Conservation (phyloP, 2,113 vertebrate genomes). For the Australoheros scitulus region DNA sequence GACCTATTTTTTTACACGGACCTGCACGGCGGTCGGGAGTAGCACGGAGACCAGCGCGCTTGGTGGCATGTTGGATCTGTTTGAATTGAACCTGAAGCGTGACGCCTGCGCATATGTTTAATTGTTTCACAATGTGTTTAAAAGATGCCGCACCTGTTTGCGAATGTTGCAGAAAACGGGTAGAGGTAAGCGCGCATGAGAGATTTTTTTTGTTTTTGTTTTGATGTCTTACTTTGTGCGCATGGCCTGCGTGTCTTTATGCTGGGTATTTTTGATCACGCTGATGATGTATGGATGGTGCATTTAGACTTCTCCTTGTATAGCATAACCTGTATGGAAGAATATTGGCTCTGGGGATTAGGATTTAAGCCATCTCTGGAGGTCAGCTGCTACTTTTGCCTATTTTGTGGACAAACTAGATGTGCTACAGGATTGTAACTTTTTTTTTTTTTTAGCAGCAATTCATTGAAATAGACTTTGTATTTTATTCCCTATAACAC, state of each 20-base stretch:
- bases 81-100: conserved; percentile 25
- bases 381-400: neutral
- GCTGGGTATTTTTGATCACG: neutral
- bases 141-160: conserved; percentile 74
- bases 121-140: conserved; percentile 68
- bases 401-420: neutral
- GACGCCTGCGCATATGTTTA: neutral
- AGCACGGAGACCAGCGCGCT: conserved; percentile 20
- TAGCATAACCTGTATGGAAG: neutral
- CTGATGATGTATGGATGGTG: neutral
- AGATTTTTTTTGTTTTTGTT: neutral
- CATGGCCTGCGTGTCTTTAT: neutral
- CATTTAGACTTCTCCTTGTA: neutral
- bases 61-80: conserved; percentile 11
- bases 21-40: conserved; percentile 13
- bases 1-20: conserved; percentile 24
- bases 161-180: conserved; percentile 80
- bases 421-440: neutral
- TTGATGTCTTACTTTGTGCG: neutral
- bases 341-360: neutral
- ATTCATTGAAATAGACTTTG: conserved; percentile 7
- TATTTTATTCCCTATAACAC: neutral
- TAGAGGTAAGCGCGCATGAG: conserved; percentile 74
- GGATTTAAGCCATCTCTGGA: neutral
- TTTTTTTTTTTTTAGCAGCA: neutral